Conservation (phyloP, 2,797 vertebrate genomes). For the Rhinophrynus dorsalis region DNA sequence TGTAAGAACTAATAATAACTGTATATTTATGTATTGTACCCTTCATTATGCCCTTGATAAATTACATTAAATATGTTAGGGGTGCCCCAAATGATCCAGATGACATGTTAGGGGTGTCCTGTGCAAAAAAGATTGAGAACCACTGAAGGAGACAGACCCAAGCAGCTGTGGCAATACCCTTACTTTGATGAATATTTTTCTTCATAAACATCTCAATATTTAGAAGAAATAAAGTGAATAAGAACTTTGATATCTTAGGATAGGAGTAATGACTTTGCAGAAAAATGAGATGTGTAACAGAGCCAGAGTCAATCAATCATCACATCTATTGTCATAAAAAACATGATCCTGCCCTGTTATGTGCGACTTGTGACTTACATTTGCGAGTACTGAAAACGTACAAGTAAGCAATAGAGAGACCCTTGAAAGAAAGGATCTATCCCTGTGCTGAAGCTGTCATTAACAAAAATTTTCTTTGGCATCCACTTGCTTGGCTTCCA, state of each 20-base stretch:
- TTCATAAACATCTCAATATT: no score
- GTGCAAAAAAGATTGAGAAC: no score
- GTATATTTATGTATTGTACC: no score
- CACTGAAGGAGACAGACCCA: no score
- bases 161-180: background rate
- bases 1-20: no score
- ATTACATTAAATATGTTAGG: no score
- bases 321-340: conserved; percentile 32
- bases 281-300: conserved; percentile 15
- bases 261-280: conserved; percentile 26
- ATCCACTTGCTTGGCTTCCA: background rate
- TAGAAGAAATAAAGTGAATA: no score
- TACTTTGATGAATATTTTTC: no score
- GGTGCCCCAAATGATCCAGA: no score
- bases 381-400: conserved; percentile 26
- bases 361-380: conserved; percentile 29
- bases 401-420: conserved; percentile 1
- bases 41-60: no score
- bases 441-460: conserved; percentile 19
- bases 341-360: conserved; percentile 28
- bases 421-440: conserved; percentile 6
- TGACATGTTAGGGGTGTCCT: no score
- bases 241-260: no score
- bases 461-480: conserved; percentile 6
- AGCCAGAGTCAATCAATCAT: conserved; percentile 37